Conservation (phyloP, 1,140 invertebrate species). For the Pachypeltis micranthus region DNA sequence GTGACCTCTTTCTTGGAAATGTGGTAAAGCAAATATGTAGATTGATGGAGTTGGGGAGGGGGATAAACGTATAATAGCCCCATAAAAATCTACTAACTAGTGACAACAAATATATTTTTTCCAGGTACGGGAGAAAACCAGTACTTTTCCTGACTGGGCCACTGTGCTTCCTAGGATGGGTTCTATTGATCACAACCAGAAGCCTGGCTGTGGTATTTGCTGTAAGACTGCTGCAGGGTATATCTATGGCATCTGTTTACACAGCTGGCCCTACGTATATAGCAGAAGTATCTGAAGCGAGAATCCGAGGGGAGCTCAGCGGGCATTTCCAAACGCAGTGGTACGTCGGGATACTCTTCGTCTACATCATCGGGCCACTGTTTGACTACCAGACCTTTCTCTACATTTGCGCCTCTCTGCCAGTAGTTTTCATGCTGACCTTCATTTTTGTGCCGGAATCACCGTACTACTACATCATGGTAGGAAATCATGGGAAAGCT, state of each 20-base stretch:
- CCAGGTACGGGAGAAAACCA: slow-evolving; percentile 54
- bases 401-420: slow-evolving; percentile 42
- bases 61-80: too few species aligned
- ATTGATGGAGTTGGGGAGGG: too few species aligned
- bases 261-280: slow-evolving; percentile 53
- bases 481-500: slow-evolving; percentile 12
- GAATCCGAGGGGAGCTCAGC: slow-evolving; percentile 20
- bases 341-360: too few species aligned
- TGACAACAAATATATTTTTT: too few species aligned
- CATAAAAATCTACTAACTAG: too few species aligned
- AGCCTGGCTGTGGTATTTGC: slow-evolving; percentile 13
- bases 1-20: too few species aligned
- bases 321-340: neutral
- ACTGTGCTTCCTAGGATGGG: slow-evolving; percentile 35
- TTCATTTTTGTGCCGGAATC: slow-evolving; percentile 52
- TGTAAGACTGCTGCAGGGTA: slow-evolving; percentile 36
- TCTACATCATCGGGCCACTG: too few species aligned
- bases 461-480: slow-evolving; percentile 23
- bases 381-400: too few species aligned
- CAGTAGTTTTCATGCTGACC: slow-evolving; percentile 47
- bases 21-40: too few species aligned
- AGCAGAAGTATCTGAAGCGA: slow-evolving; percentile 39
- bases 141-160: slow-evolving; percentile 50
- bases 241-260: slow-evolving; percentile 58
- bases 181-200: slow-evolving; percentile 39